Conservation (phyloP, 2,888 invertebrate species). For the Troilus luridus region DNA sequence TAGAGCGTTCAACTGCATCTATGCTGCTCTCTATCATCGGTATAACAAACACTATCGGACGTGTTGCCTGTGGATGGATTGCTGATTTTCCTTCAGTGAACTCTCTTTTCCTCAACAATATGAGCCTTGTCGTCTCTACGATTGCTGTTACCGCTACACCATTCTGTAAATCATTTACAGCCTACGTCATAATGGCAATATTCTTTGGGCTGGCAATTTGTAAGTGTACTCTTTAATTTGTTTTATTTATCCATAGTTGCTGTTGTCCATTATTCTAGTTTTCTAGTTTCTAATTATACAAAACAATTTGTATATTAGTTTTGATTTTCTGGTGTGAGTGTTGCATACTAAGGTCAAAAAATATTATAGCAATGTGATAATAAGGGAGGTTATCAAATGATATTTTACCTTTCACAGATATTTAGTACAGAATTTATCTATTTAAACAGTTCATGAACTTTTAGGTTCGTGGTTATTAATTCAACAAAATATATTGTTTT, state of each 20-base stretch:
- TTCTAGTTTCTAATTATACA: not conserved
- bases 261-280: too few species aligned
- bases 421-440: not conserved
- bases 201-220: slow-evolving; percentile 94
- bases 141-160: slow-evolving; percentile 87
- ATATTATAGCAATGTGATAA: not conserved
- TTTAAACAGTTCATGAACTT: not conserved
- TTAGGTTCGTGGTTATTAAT: not conserved
- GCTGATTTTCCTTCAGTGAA: slow-evolving; percentile 94
- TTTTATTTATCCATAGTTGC: not conserved
- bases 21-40: slow-evolving; percentile 87
- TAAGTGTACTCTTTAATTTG: slow-evolving; percentile 72
- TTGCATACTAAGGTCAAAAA: too few species aligned
- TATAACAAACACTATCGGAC: slow-evolving; percentile 94
- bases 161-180: slow-evolving; percentile 82
- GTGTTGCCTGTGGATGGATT: slow-evolving; percentile 90
- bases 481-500: not conserved
- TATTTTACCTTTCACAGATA: not conserved
- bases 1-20: slow-evolving; percentile 80
- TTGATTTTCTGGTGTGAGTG: too few species aligned
- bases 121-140: slow-evolving; percentile 92
- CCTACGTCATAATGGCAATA: slow-evolving; percentile 85
- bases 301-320: too few species aligned
- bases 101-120: slow-evolving; percentile 92
- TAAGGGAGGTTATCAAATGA: not conserved